These are phyloP conservation scores for Montipora cactus DNA, from an alignment of 64 coral and sea anemone genomes.

Conservation along the genomic window DNA sequence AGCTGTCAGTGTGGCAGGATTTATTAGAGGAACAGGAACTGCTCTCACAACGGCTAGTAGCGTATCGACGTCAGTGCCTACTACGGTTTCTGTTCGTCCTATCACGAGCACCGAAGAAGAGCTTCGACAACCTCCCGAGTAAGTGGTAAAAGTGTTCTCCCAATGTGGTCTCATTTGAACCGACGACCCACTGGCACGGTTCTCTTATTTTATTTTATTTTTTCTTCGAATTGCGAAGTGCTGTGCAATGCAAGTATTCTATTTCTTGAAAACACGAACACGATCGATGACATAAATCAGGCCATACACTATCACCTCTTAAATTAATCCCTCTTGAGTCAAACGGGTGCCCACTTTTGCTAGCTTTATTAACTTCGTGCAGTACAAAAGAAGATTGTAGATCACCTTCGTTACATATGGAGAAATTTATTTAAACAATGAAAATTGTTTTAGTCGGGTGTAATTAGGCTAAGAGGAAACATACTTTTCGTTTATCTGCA, in stretches of 20 bases:
- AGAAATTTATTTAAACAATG: too few species aligned
- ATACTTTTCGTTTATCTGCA: neutral
- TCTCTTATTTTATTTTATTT: neutral
- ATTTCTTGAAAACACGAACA: too few species aligned
- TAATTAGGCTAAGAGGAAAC: neutral
- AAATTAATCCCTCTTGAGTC: too few species aligned
- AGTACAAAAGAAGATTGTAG: too few species aligned
- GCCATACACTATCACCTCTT: too few species aligned
- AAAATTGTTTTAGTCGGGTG: too few species aligned
- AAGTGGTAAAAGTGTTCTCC: neutral
- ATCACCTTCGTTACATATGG: too few species aligned
- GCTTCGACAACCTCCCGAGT: conserved; percentile 14
- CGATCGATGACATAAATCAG: too few species aligned
- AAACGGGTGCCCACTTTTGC: too few species aligned
- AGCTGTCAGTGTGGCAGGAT: conserved; percentile 26
- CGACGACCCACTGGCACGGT: neutral
- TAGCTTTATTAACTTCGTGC: too few species aligned
- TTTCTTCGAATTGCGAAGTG: neutral
- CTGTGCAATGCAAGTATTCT: too few species aligned
- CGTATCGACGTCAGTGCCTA: conserved; percentile 58
- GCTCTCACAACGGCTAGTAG: conserved; percentile 15
- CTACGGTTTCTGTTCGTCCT: conserved; percentile 78
- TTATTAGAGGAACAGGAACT: conserved; percentile 31
- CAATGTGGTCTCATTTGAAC: too few species aligned
- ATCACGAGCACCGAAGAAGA: conserved; percentile 63